Percentiles rank a stretch among this genome's conserved stretches.
Conservation (phyloP, 1,140 invertebrate species). For the Oncopodura yosiiana region DNA sequence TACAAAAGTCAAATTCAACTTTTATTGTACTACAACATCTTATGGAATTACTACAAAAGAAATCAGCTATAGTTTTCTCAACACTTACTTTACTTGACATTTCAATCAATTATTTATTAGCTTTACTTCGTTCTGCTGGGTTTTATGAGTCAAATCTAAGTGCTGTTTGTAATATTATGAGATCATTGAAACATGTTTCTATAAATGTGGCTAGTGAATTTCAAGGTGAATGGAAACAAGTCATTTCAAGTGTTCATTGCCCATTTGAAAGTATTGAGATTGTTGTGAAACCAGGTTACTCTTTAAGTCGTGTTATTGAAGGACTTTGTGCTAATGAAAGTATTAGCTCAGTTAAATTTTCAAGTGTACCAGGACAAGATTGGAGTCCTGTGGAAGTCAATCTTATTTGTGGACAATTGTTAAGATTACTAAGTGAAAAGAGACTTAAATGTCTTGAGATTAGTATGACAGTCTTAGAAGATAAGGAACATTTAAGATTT, state of each 20-base stretch:
- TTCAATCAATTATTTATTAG: slow-evolving; percentile 43
- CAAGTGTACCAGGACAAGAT: slow-evolving; percentile 32
- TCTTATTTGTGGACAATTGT: slow-evolving; percentile 30
- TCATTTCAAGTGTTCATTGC: slow-evolving; percentile 26
- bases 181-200: slow-evolving; percentile 27
- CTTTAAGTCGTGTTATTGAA: slow-evolving; percentile 28
- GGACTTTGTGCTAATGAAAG: slow-evolving; percentile 32
- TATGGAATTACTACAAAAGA: slow-evolving; percentile 44
- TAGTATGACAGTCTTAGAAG: slow-evolving; percentile 33
- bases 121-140: slow-evolving; percentile 44
- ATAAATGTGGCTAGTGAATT: slow-evolving; percentile 28
- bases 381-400: slow-evolving; percentile 34
- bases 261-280: slow-evolving; percentile 24
- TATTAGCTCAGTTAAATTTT: slow-evolving; percentile 28
- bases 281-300: slow-evolving; percentile 26
- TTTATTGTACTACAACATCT: slow-evolving; percentile 41
- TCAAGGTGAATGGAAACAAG: slow-evolving; percentile 33
- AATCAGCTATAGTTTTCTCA: slow-evolving; percentile 43
- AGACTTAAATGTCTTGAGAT: slow-evolving; percentile 41
- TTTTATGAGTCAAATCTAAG: slow-evolving; percentile 44
- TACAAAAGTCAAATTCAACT: slow-evolving; percentile 19
- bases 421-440: slow-evolving; percentile 31
- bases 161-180: slow-evolving; percentile 39
- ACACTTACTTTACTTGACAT: slow-evolving; percentile 45
- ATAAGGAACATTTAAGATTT: slow-evolving; percentile 36